Conservation (phyloP, 2,797 vertebrate species). For the Mico argentatus region DNA sequence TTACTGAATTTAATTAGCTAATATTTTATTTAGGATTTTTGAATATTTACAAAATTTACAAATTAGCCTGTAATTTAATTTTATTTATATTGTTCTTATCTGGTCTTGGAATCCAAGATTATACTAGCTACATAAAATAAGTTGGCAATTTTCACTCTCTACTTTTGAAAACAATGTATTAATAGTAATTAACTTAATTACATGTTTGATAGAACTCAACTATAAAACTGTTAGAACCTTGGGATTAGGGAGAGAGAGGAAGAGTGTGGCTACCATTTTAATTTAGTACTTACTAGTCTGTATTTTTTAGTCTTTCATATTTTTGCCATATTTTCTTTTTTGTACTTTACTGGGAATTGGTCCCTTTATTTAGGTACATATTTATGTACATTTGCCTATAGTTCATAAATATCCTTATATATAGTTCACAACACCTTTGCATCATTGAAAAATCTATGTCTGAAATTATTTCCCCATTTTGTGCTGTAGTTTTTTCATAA, state of each 20-base stretch:
- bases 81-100: not conserved
- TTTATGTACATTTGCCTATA: not conserved
- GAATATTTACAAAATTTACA: not conserved
- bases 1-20: not conserved
- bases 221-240: not conserved
- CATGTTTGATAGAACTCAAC: not conserved
- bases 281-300: not conserved
- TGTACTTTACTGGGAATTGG: not conserved
- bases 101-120: not conserved
- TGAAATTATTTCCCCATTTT: not conserved
- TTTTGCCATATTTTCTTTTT: not conserved
- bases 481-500: not conserved
- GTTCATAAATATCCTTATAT: not conserved
- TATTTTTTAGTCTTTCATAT: not conserved
- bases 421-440: not conserved
- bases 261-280: not conserved
- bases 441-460: not conserved
- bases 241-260: not conserved
- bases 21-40: constrained; percentile 4
- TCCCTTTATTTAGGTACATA: not conserved
- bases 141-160: not conserved
- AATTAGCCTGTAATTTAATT: not conserved
- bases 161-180: not conserved
- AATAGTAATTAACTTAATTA: not conserved
- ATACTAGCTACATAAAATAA: not conserved